Percentiles rank a stretch among this genome's conserved stretches.
phyloP scores from a whole-genome alignment of 2,113 vertebrate genomes.

The Muntiacus reevesi region DNA sequence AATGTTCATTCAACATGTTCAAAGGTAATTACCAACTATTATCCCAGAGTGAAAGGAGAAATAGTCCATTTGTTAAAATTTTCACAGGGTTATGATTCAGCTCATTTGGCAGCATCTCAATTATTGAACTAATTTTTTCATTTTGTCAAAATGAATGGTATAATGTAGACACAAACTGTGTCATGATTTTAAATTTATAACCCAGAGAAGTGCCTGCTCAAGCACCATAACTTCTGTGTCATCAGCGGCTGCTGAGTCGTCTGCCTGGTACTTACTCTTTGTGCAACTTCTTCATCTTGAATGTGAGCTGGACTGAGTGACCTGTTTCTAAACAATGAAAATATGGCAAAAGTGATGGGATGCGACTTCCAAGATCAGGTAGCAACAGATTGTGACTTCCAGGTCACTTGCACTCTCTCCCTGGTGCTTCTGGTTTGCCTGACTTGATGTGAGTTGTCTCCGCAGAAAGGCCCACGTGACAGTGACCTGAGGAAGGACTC shows the following conservation, averaged over 20 bases:
- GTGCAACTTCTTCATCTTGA: not conserved
- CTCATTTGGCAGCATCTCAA: not conserved
- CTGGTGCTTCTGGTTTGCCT: not conserved
- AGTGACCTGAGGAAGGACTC: not conserved
- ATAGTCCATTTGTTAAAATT: not conserved
- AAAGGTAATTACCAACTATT: not conserved
- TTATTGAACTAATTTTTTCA: not conserved
- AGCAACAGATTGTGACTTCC: not conserved
- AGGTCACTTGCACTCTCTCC: not conserved
- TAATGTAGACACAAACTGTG: not conserved
- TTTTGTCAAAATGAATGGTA: not conserved
- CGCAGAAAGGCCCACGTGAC: accelerated
- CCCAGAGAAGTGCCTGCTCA: not conserved
- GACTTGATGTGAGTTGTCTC: not conserved
- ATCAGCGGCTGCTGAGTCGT: not conserved
- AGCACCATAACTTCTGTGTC: not conserved
- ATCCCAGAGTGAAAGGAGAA: not conserved
- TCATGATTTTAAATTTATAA: not conserved
- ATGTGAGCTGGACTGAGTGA: not conserved
- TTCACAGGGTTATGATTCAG: not conserved
- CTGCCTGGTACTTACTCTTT: not conserved
- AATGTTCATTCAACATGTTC: not conserved
- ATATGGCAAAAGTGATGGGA: not conserved
- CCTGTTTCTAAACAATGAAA: not conserved
- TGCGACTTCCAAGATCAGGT: not conserved